Conservation (phyloP, 1,140 invertebrate species). For the Brachionus plicatilis region DNA sequence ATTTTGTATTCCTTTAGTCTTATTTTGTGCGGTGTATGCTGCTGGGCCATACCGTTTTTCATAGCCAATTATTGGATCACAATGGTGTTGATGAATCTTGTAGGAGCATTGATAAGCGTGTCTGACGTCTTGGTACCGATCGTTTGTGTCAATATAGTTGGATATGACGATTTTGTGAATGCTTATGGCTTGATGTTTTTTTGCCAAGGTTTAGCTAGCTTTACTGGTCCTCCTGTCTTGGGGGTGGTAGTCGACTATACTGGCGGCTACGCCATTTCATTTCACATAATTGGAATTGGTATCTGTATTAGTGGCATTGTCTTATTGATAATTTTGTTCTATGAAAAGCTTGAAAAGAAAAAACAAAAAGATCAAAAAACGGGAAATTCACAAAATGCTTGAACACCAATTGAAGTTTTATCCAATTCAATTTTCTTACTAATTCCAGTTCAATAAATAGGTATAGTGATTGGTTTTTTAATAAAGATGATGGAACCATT, state of each 20-base stretch:
- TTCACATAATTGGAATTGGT: conserved; percentile 24
- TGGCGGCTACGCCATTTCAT: background rate
- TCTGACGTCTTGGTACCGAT: conserved; percentile 32
- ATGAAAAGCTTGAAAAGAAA: conserved; percentile 2
- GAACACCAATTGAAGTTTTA: background rate
- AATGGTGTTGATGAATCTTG: conserved; percentile 10
- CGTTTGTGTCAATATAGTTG: conserved; percentile 20
- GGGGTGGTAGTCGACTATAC: background rate
- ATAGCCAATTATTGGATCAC: background rate
- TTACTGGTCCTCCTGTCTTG: conserved; percentile 6
- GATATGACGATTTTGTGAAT: conserved; percentile 32
- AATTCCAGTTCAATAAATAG: too few relatives aligned
- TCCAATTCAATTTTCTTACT: too few relatives aligned
- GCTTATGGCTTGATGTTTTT: conserved; percentile 39
- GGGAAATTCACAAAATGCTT: background rate
- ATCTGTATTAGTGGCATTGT: conserved; percentile 11
- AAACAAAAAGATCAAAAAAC: background rate
- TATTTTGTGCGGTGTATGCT: conserved; percentile 17
- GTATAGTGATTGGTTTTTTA: too few relatives aligned
- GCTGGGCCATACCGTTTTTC: background rate
- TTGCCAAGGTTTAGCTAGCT: conserved; percentile 28
- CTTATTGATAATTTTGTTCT: background rate
- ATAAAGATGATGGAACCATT: too few relatives aligned
- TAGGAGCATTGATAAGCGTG: background rate
- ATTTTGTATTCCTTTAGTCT: conserved; percentile 33